Evolutionary conservation across 2,888 invertebrate genomes (phyloP).

Genomic region (Agriopis aurantiaria): DNA sequence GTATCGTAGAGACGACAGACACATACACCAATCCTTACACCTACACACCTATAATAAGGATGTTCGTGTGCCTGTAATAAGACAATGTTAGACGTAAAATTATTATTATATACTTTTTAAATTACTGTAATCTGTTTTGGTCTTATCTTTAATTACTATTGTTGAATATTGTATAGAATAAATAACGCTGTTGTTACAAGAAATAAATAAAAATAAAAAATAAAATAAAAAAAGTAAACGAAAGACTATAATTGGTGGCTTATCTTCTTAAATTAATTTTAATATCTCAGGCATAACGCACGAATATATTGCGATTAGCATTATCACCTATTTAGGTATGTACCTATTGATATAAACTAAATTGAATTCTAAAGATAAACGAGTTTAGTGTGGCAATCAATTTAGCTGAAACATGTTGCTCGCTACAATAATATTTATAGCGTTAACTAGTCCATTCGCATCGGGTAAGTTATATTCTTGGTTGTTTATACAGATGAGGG

Average conservation of each 20-base stretch:
- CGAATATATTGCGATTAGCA: conserved; percentile 12
- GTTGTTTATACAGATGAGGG: not conserved
- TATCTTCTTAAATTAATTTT: not conserved
- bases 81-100: too few species aligned
- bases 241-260: not conserved
- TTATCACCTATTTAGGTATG: conserved; percentile 10
- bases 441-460: conserved; percentile 20
- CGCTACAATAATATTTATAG: conserved; percentile 19
- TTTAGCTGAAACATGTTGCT: conserved; percentile 23
- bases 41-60: too few species aligned
- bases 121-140: too few species aligned
- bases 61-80: too few species aligned
- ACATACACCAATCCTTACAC: too few species aligned
- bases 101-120: too few species aligned
- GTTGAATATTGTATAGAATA: too few species aligned
- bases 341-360: conserved; percentile 1
- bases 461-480: conserved; percentile 15
- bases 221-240: too few species aligned
- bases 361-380: conserved; percentile 4
- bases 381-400: conserved; percentile 24
- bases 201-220: too few species aligned
- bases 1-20: too few species aligned
- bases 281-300: not conserved
- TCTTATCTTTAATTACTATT: too few species aligned
- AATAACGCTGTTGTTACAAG: too few species aligned